Base-by-base conservation (phyloP, 2,888 invertebrate species). In the Hydrotaea cyrtoneurina region DNA sequence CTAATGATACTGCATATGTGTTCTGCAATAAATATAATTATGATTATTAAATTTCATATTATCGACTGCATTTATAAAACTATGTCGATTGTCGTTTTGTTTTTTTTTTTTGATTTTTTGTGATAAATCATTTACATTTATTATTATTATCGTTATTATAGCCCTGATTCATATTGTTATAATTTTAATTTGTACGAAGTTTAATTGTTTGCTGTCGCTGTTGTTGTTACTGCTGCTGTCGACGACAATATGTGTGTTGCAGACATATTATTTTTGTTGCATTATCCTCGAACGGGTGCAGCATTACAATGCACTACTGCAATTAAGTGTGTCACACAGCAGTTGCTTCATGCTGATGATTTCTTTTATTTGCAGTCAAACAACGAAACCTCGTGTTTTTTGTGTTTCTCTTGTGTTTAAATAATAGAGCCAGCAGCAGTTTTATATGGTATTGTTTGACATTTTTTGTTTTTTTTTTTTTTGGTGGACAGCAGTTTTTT, bases 321-420 rank as follows among this genome's bases (percentile, higher is more conserved):
- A 69, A 69, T 69, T 69, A 69, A 69, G 43, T 69, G 69, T 69
- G 69, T 69, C 69, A 69, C 69, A 69, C 69, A 69, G 69, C 69
- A 69, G 43, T 69, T 46, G 69, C 46, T 23, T 39, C 17, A 69
- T 69, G 43, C 13, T 69, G 43, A 46, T 46, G 69, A 69, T 46
- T 69, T 66, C 66, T 43, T 69, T 69, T 69, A 69, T 69, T 19
- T 43, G 15, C 69, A 69, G 10, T 19, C 43, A 43, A 17, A 43
- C 11, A 66, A 66, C 11, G 17, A 31, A 39, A 64, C n/a, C 17
- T 64, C 36, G 31, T 23, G 1, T 62, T 31, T 2, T 31, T 57
- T 59, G 1, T 62, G 2, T 2, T 31, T 57, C 26, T 59, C 26
- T 31, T 64, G 64, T 26, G 3, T n/a, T n/a, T 11, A 2, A 39